Conservation (phyloP, 2,888 invertebrate species). For the Amblyteles armatorius region DNA sequence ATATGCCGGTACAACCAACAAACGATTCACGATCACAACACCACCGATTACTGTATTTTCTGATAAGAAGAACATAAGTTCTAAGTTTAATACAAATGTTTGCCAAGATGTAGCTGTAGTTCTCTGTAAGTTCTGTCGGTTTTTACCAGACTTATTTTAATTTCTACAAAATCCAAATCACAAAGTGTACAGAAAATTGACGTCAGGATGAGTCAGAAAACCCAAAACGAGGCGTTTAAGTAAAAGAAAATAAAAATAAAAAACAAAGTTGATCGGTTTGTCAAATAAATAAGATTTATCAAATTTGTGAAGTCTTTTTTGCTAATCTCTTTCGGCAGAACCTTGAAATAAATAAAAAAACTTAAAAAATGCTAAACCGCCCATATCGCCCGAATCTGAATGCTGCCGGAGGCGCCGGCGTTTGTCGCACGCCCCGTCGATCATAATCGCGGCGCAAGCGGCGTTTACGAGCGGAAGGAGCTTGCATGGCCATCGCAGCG, state of each 20-base stretch:
- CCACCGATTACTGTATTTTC: too few species aligned
- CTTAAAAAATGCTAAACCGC: not conserved
- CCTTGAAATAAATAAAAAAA: not conserved
- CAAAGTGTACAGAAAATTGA: not conserved
- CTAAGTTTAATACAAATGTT: not conserved
- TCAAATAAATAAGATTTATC: not conserved
- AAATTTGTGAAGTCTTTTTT: not conserved
- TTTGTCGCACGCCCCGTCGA: conserved; percentile 35
- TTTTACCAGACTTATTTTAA: too few species aligned
- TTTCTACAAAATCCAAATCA: not conserved
- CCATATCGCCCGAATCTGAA: not conserved
- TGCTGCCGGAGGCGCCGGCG: conserved; percentile 5
- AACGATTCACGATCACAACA: too few species aligned
- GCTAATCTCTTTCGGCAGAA: not conserved
- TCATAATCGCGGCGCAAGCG: conserved; percentile 47
- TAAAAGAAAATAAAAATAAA: not conserved
- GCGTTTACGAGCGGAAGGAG: conserved; percentile 43
- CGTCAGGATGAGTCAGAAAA: conserved; percentile 18
- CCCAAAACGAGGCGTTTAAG: conserved; percentile 44
- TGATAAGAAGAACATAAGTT: too few species aligned
- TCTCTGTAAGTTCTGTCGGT: too few species aligned
- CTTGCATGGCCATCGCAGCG: conserved; percentile 32
- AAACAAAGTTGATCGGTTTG: not conserved
- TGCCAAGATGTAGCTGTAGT: too few species aligned
- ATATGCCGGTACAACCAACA: too few species aligned